Evolutionary conservation across 1,140 invertebrate species (phyloP).

Genomic region (Drosophila repletoides): DNA sequence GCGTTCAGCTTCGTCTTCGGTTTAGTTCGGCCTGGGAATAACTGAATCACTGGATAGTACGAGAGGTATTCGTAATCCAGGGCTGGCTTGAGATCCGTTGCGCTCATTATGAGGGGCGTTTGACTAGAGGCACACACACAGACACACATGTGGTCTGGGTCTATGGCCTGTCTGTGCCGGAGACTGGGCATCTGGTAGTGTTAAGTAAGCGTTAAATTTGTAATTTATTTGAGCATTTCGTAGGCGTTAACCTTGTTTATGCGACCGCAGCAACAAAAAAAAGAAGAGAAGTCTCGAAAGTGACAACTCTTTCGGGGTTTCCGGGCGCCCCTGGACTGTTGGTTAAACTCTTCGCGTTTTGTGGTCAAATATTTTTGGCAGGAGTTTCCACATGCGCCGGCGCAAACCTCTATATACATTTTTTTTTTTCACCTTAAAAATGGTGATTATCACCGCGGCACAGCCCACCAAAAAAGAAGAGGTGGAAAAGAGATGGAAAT

Average conservation of each 20-base stretch:
- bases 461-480: conserved; percentile 27
- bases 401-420: no score
- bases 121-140: conserved; percentile 22
- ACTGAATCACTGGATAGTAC: conserved; percentile 4
- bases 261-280: no score
- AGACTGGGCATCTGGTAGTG: conserved; percentile 53
- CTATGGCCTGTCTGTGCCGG: conserved; percentile 8
- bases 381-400: conserved; percentile 74
- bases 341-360: conserved; percentile 67
- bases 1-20: neutral
- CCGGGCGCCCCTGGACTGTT: conserved; percentile 57
- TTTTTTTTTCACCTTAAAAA: conserved; percentile 35
- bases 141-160: conserved; percentile 55
- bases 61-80: no score
- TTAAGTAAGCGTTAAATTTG: conserved; percentile 64
- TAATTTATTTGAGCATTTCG: conserved; percentile 38
- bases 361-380: conserved; percentile 65
- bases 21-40: no score
- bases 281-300: conserved; percentile 66
- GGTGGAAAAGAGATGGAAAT: neutral
- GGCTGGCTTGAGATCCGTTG: conserved; percentile 24
- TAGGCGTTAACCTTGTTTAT: conserved; percentile 74
- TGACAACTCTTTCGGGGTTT: conserved; percentile 66
- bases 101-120: conserved; percentile 74
- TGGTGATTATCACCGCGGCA: conserved; percentile 58